These are phyloP conservation scores for Dromius quadrimaculatus DNA, from an alignment of 2,888 invertebrate genomes.

Conservation along the genomic window DNA sequence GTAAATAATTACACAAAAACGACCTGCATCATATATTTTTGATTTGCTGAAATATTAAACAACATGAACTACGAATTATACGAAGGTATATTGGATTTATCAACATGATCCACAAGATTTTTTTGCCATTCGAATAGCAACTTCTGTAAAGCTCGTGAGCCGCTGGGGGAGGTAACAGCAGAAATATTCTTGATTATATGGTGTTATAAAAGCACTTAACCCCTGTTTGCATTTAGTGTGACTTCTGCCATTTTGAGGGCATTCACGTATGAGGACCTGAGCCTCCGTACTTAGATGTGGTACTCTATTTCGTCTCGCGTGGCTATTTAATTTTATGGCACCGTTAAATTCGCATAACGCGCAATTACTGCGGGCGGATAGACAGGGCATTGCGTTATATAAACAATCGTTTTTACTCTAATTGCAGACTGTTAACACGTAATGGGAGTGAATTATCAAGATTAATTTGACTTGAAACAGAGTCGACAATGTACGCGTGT, in stretches of 20 bases:
- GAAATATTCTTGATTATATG: too few relatives aligned
- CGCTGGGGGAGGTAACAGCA: too few relatives aligned
- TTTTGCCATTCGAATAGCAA: too few relatives aligned
- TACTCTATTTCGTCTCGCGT: conserved; percentile 12
- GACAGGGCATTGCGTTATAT: conserved; percentile 43
- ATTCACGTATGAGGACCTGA: conserved; percentile 9
- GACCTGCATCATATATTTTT: neutral
- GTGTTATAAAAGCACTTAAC: conserved; percentile 8
- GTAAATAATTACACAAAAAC: conserved; percentile 17
- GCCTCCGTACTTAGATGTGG: conserved; percentile 17
- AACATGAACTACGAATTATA: too few relatives aligned
- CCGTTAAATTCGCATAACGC: conserved; percentile 54
- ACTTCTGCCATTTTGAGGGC: conserved; percentile 5
- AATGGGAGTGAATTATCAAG: conserved; percentile 50
- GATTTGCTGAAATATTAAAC: neutral
- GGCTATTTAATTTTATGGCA: conserved; percentile 55
- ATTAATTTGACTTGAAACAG: conserved; percentile 39
- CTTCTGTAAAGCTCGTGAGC: too few relatives aligned
- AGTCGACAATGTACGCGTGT: conserved; percentile 5
- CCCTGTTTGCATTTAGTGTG: neutral
- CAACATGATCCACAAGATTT: too few relatives aligned
- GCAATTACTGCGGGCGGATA: conserved; percentile 51
- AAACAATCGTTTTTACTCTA: conserved; percentile 50
- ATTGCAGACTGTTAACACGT: conserved; percentile 51
- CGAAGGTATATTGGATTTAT: too few relatives aligned